These are phyloP conservation scores for Gasterosteus nipponicus DNA, from an alignment of 2,113 vertebrate genomes.

Conservation along the genomic window DNA sequence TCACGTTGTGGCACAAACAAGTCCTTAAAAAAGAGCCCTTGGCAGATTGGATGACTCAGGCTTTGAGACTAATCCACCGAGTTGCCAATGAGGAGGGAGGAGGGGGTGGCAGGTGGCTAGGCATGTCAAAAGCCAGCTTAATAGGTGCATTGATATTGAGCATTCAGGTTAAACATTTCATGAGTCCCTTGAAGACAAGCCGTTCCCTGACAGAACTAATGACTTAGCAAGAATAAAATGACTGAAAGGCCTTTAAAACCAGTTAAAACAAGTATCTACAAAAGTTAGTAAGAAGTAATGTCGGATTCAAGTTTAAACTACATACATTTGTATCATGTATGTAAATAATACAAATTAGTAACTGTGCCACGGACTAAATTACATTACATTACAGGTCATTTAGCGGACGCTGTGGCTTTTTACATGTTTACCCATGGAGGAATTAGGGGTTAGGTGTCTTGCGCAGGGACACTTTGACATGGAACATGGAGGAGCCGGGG, in stretches of 20 bases:
- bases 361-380: no score
- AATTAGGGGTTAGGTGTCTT: no score
- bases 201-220: background rate
- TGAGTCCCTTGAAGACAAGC: background rate
- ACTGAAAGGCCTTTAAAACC: background rate
- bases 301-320: background rate
- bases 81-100: background rate
- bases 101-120: constrained; percentile 1
- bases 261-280: background rate
- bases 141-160: background rate
- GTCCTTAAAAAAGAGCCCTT: constrained; percentile 4
- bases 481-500: no score
- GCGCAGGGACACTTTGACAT: no score
- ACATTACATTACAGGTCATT: no score
- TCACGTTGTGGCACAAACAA: constrained; percentile 10
- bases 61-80: constrained; percentile 34
- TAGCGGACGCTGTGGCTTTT: no score
- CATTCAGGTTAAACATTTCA: constrained; percentile 4
- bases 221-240: background rate
- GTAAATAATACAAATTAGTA: background rate
- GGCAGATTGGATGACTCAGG: constrained; percentile 10
- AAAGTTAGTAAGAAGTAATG: background rate
- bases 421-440: no score
- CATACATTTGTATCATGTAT: background rate
- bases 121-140: background rate